phyloP scores from a whole-genome alignment of 2,113 vertebrate genomes.

The Leuciscus idus region DNA sequence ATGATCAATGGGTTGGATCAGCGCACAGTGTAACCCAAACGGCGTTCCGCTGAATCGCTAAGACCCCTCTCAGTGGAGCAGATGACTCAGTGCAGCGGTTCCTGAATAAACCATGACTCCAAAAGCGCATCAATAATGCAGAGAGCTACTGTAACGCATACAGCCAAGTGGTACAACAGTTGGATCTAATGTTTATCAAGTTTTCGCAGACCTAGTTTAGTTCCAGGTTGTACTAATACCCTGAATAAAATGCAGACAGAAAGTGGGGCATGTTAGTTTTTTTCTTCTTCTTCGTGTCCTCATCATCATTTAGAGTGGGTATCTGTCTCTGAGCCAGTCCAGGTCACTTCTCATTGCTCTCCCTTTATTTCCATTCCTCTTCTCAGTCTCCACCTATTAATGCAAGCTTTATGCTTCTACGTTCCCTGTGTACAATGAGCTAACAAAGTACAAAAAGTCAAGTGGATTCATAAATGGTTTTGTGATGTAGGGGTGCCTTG shows the following conservation, averaged over 20 bases:
- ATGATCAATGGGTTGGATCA: conserved; percentile 29
- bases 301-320: conserved; percentile 37
- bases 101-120: conserved; percentile 57
- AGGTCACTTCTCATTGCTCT: conserved; percentile 25
- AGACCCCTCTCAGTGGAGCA: conserved; percentile 18
- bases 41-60: background rate
- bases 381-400: conserved; percentile 21
- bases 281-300: background rate
- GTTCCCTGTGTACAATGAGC: background rate
- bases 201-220: conserved; percentile 22
- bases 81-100: conserved; percentile 26
- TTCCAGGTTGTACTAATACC: conserved; percentile 37
- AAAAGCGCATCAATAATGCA: conserved; percentile 61
- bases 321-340: conserved; percentile 37
- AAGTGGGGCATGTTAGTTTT: background rate
- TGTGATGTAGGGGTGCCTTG: background rate
- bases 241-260: background rate
- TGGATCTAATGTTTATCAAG: background rate
- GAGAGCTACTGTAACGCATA: conserved; percentile 46
- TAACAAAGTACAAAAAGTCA: background rate
- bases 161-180: background rate
- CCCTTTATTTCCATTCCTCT: conserved; percentile 35
- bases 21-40: background rate
- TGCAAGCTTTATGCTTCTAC: conserved; percentile 14
- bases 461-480: background rate